These are phyloP conservation scores for Tiliqua scincoides DNA, from an alignment of 2,113 vertebrate genomes.

Conservation along the genomic window DNA sequence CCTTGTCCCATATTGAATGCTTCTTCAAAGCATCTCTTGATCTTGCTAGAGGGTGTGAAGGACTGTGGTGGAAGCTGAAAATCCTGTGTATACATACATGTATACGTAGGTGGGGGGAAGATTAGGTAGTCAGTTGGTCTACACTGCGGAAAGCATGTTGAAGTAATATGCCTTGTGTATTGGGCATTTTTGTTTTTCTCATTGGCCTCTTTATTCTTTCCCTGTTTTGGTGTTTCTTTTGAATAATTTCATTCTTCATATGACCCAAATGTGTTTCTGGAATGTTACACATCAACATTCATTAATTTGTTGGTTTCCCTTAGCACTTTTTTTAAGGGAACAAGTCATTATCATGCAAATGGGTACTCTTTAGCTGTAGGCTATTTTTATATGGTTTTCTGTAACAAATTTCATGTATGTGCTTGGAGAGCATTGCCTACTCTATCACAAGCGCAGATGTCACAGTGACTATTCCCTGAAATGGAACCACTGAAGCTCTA, in stretches of 20 bases:
- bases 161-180: neutral
- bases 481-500: constrained; percentile 3
- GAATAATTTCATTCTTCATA: neutral
- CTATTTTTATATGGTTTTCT: constrained; percentile 41
- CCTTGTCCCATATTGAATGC: neutral
- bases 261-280: constrained; percentile 9
- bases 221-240: neutral
- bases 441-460: constrained; percentile 24
- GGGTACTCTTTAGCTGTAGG: constrained; percentile 39
- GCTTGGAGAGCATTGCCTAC: constrained; percentile 13
- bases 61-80: neutral
- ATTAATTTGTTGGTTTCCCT: constrained; percentile 3
- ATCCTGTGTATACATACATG: no score
- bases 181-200: neutral
- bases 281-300: neutral
- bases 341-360: constrained; percentile 61
- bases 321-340: constrained; percentile 36
- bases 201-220: neutral
- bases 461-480: constrained; percentile 33
- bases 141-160: no score
- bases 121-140: no score
- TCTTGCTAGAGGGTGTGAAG: neutral
- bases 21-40: neutral
- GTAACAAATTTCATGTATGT: constrained; percentile 10
- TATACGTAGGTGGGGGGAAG: no score